phyloP scores from a whole-genome alignment of 2,888 invertebrate species.

The Miltochrista miniata region DNA sequence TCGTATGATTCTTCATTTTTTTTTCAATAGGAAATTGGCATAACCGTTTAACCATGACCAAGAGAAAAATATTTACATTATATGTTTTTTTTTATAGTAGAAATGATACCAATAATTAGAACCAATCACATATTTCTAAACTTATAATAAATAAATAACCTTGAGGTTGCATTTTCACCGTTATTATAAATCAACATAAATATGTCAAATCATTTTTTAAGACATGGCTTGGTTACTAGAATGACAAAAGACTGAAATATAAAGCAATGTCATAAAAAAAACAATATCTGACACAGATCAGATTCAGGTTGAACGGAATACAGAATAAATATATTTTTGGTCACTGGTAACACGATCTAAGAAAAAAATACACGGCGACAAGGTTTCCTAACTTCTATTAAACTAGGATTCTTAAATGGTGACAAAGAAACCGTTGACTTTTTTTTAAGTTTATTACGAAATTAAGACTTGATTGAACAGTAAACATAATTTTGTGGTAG shows the following conservation, averaged over 20 bases:
- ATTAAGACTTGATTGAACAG: slow-evolving; percentile 65
- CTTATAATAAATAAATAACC: neutral
- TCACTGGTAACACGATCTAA: slow-evolving; percentile 9
- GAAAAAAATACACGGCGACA: slow-evolving; percentile 18
- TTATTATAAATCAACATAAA: slow-evolving; percentile 14
- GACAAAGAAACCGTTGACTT: slow-evolving; percentile 8
- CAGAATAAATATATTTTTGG: slow-evolving; percentile 24
- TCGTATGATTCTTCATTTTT: no score
- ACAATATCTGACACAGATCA: slow-evolving; percentile 32
- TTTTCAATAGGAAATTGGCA: no score
- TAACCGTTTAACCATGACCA: no score
- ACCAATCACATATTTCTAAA: neutral
- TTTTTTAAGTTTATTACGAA: slow-evolving; percentile 46
- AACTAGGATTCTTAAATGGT: slow-evolving; percentile 13
- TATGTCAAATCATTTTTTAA: no score
- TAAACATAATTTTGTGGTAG: slow-evolving; percentile 70
- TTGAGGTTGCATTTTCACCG: neutral
- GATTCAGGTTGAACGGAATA: slow-evolving; percentile 25
- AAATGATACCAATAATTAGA: neutral
- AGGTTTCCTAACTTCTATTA: slow-evolving; percentile 28
- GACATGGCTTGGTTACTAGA: no score
- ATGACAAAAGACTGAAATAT: neutral
- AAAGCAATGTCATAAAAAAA: slow-evolving; percentile 16
- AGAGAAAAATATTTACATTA: no score
- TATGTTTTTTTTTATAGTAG: no score